Conservation (phyloP, 2,797 vertebrate species). For the Potorous gilbertii region DNA sequence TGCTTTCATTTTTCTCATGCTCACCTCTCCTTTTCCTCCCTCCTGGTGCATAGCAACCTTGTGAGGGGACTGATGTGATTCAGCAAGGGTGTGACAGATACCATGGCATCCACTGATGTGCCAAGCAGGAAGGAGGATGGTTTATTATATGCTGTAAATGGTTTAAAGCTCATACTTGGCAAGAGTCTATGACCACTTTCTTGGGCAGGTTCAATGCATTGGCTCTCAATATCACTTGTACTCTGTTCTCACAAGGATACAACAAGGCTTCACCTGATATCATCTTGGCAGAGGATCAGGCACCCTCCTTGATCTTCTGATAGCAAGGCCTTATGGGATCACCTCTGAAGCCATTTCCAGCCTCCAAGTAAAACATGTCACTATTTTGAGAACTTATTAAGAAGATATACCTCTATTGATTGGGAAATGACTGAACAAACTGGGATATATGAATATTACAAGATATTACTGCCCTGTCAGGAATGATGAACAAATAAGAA, state of each 20-base stretch:
- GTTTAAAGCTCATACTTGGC: constrained; percentile 75
- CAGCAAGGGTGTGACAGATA: neutral
- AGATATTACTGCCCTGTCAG: neutral
- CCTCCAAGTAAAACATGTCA: neutral
- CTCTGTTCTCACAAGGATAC: neutral
- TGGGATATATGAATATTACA: neutral
- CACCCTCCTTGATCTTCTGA: neutral
- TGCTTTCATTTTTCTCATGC: neutral
- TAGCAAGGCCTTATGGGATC: neutral
- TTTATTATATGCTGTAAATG: constrained; percentile 37
- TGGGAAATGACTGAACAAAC: neutral
- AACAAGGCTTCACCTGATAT: neutral
- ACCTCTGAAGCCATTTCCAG: neutral
- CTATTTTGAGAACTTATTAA: neutral
- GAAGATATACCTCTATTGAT: neutral
- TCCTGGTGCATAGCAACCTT: neutral
- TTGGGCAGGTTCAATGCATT: constrained; percentile 72
- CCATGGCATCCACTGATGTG: neutral
- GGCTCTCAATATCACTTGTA: neutral
- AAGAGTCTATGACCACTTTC: constrained; percentile 72
- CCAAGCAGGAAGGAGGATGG: neutral
- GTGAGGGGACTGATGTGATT: neutral
- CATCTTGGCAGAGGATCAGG: neutral
- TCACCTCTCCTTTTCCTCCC: neutral
- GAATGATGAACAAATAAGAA: neutral